A percentile compares a stretch with the other conserved stretches of the same genome.
These are phyloP conservation scores for Melanotaenia parkinsoni DNA, from an alignment of 2,797 vertebrate genomes.

Conservation along the genomic window DNA sequence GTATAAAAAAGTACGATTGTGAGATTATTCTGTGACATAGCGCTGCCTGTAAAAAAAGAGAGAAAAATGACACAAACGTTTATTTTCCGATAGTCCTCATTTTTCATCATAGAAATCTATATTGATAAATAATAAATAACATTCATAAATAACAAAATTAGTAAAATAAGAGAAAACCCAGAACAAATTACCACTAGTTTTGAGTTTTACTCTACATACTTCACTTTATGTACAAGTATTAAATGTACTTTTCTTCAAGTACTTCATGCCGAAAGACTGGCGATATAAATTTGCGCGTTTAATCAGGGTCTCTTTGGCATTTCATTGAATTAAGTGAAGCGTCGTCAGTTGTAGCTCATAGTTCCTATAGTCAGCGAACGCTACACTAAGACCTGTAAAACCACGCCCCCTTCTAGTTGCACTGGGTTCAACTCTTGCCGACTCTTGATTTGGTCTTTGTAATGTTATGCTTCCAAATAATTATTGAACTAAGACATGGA, in stretches of 20 bases:
- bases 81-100: background rate
- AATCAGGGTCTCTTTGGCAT: background rate
- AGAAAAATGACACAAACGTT: background rate
- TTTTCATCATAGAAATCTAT: background rate
- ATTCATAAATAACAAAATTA: background rate
- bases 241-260: background rate
- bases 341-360: fast-evolving
- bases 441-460: too few species aligned
- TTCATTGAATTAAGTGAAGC: background rate
- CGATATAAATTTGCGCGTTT: background rate
- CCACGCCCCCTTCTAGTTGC: slow-evolving; percentile 67
- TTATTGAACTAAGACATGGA: background rate
- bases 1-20: background rate
- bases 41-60: too few species aligned
- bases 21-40: too few species aligned
- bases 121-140: too few species aligned
- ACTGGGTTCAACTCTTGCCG: background rate
- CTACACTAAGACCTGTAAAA: slow-evolving; percentile 31
- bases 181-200: background rate
- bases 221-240: background rate
- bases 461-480: background rate
- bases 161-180: background rate
- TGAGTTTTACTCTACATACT: background rate
- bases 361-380: slow-evolving; percentile 46
- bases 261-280: background rate